A percentile compares a stretch with the other conserved stretches of the same genome.
phyloP scores from a whole-genome alignment of 2,797 vertebrate genomes.

The Crenuchus spilurus region DNA sequence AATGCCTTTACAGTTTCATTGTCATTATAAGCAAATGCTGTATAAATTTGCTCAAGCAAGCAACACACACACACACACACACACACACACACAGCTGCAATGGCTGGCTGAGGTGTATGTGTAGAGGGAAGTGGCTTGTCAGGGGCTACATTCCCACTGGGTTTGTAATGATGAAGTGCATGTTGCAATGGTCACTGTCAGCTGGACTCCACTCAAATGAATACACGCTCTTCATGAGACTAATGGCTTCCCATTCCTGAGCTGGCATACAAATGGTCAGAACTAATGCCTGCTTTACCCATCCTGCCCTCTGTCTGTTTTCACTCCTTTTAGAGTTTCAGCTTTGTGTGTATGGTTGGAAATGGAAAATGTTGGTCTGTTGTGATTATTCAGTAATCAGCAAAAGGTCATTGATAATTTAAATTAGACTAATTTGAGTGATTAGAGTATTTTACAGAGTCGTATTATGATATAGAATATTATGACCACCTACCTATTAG shows the following conservation, averaged over 20 bases:
- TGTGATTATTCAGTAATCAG: no score
- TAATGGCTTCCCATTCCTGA: slow-evolving; percentile 32
- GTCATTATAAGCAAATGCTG: slow-evolving; percentile 22
- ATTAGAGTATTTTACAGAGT: no score
- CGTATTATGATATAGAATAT: no score
- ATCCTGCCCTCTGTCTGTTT: not conserved
- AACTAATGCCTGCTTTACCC: not conserved
- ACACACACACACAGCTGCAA: slow-evolving; percentile 48
- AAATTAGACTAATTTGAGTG: no score
- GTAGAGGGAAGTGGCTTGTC: slow-evolving; percentile 68
- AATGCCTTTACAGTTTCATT: not conserved
- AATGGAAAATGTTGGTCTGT: not conserved
- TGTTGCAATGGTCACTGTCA: slow-evolving; percentile 61
- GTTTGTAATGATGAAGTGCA: slow-evolving; percentile 72
- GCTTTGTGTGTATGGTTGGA: not conserved
- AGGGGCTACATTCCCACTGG: slow-evolving; percentile 70
- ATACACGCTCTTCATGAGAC: slow-evolving; percentile 40
- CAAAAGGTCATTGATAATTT: no score
- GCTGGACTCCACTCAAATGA: slow-evolving; percentile 46
- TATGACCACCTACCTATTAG: no score
- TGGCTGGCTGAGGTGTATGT: slow-evolving; percentile 48
- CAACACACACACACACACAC: slow-evolving; percentile 16
- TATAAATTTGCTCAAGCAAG: slow-evolving; percentile 26
- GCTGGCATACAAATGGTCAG: not conserved
- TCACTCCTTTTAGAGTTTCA: not conserved